phyloP scores from a whole-genome alignment of 1,140 invertebrate species.

The Coelopa frigida region DNA sequence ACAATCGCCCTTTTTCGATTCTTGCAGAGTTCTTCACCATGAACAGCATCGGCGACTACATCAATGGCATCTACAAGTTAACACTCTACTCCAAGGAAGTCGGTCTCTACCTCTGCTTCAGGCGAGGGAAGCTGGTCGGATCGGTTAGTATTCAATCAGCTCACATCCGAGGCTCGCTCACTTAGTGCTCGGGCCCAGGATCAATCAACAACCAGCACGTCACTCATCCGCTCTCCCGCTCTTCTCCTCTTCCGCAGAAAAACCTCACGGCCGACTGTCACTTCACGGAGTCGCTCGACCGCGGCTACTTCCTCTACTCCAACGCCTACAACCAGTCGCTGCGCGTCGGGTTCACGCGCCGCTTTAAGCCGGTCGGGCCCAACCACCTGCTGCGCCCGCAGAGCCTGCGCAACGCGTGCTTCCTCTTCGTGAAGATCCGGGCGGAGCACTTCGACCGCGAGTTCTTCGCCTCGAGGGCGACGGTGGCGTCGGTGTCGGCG shows the following conservation, averaged over 20 bases:
- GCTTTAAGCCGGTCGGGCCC: constrained; percentile 30
- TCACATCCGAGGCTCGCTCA: neutral
- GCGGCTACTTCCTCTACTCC: constrained; percentile 25
- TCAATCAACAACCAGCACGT: neutral
- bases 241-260: constrained; percentile 23
- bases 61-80: constrained; percentile 30
- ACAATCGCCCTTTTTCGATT: constrained; percentile 9
- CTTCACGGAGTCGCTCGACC: constrained; percentile 29
- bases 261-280: constrained; percentile 37
- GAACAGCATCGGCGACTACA: constrained; percentile 32
- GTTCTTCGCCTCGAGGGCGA: constrained; percentile 10
- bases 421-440: constrained; percentile 21
- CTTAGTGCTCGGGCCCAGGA: neutral
- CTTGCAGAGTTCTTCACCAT: constrained; percentile 33
- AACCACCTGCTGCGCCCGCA: constrained; percentile 18
- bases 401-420: constrained; percentile 19
- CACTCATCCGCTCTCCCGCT: neutral
- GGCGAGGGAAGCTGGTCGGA: constrained; percentile 34
- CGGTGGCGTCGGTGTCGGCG: neutral
- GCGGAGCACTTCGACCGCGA: constrained; percentile 14
- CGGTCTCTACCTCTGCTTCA: constrained; percentile 34
- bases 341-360: constrained; percentile 31
- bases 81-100: constrained; percentile 38
- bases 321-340: constrained; percentile 26
- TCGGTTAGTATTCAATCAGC: constrained; percentile 25